Base-by-base conservation (phyloP, 1,140 invertebrate genomes). In the Portunus trituberculatus region DNA sequence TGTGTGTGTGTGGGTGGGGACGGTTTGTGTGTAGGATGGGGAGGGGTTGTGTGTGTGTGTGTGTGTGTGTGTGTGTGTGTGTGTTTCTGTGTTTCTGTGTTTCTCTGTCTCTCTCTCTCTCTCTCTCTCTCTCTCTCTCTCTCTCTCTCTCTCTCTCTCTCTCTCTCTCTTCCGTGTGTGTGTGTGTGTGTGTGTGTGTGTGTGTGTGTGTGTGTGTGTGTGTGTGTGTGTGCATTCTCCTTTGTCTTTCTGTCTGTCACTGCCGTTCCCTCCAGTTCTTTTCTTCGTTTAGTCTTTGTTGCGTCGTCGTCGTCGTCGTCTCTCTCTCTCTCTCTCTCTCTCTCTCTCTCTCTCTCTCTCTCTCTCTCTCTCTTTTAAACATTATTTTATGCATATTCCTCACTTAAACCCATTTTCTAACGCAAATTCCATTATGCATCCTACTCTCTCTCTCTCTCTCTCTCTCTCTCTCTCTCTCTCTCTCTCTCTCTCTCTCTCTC, bases 191-290 rank as follows among this genome's bases (percentile, higher is more conserved):
- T 86, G 83, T 86, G 4, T 86, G 83, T 86, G 83, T 86, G 32
- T 29, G 83, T 29, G 83, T 86, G 83, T 86, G 83, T 86, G 83
- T 29, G 83, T 86, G 83, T 29, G 83, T 86, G 83, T 86, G 83
- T 86, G 28, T 86, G 28, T 29, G 28, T 29, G 10, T 86, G 83
- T 86, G 83, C n/a, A 14, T 31, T 86, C 12, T 86, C n/a, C 28
- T 39, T 12, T 14, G 10, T 29, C n/a, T 39, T 7, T 88, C 32
- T 32, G 29, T 88, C 12, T 88, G 86, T 32, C 32, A 8, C 32
- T 88, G 29, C 32, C 10, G 14, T 20, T 88, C 32, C n/a, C 4
- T 29, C 32, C n/a, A 39, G 7, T 88, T 16, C n/a, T 7, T 32
- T 6, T 32, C 32, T 88, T 39, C 39, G 39, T 39, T 39, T 39